phyloP scores from a whole-genome alignment of 53 echinoderm and acorn worm species.

The Paracentrotus lividus region DNA sequence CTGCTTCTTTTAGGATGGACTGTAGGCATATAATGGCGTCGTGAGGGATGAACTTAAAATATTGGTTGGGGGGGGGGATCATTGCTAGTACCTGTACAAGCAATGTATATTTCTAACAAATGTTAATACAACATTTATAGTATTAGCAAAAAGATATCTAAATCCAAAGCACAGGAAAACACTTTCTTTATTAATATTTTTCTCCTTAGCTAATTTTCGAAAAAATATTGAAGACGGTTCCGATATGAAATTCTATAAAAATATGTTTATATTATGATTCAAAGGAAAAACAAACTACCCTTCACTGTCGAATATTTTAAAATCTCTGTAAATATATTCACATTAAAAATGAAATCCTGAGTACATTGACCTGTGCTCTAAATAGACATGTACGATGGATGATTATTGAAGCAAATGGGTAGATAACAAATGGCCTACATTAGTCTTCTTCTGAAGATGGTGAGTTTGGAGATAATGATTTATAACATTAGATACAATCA shows the following conservation, averaged over 20 bases:
- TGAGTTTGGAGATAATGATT: not conserved
- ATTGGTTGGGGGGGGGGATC: no score
- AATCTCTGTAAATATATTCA: not conserved
- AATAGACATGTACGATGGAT: not conserved
- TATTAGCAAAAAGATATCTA: no score
- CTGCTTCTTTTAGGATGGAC: no score
- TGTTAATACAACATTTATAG: no score
- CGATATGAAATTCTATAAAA: not conserved
- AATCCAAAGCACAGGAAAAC: no score
- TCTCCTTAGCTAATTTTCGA: no score
- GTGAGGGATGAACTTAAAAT: no score
- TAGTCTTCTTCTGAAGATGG: not conserved
- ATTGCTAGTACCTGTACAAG: no score
- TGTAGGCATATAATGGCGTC: no score
- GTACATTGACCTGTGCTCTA: not conserved
- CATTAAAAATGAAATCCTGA: not conserved
- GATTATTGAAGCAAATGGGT: not conserved
- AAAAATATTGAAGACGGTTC: no score
- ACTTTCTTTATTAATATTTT: no score
- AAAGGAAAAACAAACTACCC: not conserved
- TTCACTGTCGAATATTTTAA: not conserved
- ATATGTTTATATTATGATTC: not conserved
- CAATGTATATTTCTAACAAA: no score
- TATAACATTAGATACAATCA: not conserved
- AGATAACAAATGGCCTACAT: constrained; percentile 27